phyloP scores from a whole-genome alignment of 1,140 invertebrate species.

The Pseudomyrmex dendroicus region DNA sequence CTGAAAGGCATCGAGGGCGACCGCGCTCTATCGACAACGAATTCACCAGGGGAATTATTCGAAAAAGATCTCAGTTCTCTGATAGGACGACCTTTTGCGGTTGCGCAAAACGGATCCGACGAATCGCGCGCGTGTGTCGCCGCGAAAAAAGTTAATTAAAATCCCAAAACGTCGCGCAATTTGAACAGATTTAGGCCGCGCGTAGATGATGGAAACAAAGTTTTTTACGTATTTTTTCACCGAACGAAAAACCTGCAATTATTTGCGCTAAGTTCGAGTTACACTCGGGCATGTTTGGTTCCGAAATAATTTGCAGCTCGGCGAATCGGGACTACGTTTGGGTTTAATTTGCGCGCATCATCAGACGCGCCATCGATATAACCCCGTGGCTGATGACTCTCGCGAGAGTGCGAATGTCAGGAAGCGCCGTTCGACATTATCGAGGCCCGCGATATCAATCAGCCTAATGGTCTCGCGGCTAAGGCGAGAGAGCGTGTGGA shows the following conservation, averaged over 20 bases:
- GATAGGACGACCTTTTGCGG: slow-evolving; percentile 16
- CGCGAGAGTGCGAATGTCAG: slow-evolving; percentile 29
- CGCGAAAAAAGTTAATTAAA: too few species aligned
- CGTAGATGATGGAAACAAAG: too few species aligned
- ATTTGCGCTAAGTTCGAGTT: background rate
- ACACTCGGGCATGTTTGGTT: background rate
- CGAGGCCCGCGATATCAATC: slow-evolving; percentile 69
- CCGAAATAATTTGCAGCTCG: slow-evolving; percentile 3
- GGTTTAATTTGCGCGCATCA: slow-evolving; percentile 31
- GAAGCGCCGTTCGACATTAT: slow-evolving; percentile 67
- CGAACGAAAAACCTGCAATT: background rate
- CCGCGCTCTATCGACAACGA: slow-evolving; percentile 30
- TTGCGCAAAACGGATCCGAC: background rate
- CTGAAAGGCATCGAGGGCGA: slow-evolving; percentile 3
- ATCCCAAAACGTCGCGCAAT: too few species aligned
- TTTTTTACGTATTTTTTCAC: too few species aligned
- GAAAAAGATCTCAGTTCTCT: slow-evolving; percentile 21
- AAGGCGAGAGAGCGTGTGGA: slow-evolving; percentile 51
- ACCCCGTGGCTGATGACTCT: slow-evolving; percentile 36
- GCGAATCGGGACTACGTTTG: slow-evolving; percentile 26
- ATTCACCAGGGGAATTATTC: slow-evolving; percentile 34
- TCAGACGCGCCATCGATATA: slow-evolving; percentile 35
- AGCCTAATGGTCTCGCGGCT: slow-evolving; percentile 57
- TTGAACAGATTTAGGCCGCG: too few species aligned
- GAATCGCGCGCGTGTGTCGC: background rate